These are phyloP conservation scores for Euzophera pinguis DNA, from an alignment of 2,888 invertebrate species.

Conservation along the genomic window DNA sequence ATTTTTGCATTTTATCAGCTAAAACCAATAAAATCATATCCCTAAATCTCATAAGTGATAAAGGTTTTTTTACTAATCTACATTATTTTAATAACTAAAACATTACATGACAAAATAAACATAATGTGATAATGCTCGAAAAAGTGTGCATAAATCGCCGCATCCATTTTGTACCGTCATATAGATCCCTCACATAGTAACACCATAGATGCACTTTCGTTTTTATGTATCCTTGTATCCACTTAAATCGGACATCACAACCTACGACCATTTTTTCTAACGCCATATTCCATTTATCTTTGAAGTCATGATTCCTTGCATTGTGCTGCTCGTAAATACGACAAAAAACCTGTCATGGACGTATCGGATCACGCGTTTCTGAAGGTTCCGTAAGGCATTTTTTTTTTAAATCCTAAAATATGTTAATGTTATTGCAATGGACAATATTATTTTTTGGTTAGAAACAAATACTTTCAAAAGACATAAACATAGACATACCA, in stretches of 20 bases:
- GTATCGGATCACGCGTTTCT: background rate
- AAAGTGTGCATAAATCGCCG: slow-evolving; percentile 12
- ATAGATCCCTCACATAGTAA: slow-evolving; percentile 18
- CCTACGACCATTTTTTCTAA: slow-evolving; percentile 45
- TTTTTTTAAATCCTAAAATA: no score
- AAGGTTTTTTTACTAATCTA: no score
- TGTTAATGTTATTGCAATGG: no score
- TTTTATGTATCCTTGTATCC: slow-evolving; percentile 54
- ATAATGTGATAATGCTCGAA: no score
- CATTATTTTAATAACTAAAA: no score
- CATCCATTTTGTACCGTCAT: slow-evolving; percentile 26
- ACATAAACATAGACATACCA: no score
- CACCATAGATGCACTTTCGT: slow-evolving; percentile 57
- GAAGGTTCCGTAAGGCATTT: background rate
- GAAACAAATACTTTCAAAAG: no score
- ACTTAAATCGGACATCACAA: slow-evolving; percentile 57
- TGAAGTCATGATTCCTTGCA: slow-evolving; percentile 63
- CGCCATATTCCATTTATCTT: slow-evolving; percentile 64
- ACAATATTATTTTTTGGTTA: no score
- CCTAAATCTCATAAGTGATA: no score
- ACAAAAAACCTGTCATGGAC: slow-evolving; percentile 33
- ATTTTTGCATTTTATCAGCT: no score
- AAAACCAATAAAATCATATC: no score
- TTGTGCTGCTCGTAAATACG: slow-evolving; percentile 62
- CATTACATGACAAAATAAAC: no score